Conservation (phyloP, 37 sponge, comb jelly and placozoan species). For the Spongilla lacustris region DNA sequence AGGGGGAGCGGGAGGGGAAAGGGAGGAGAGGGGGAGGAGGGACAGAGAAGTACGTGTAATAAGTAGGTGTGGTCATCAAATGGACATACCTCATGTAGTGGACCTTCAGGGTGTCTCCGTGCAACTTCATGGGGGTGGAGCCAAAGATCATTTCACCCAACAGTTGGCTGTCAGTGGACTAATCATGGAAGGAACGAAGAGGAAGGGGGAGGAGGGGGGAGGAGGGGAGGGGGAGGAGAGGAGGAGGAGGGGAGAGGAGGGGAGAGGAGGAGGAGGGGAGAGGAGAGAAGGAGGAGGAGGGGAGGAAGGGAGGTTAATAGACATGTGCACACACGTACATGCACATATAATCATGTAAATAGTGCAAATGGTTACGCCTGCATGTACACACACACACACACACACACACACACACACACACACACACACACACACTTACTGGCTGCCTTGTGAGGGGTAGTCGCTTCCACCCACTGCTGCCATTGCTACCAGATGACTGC, state of each 20-base stretch:
- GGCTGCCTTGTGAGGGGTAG: slow-evolving; percentile 3
- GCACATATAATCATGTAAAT: too few relatives aligned
- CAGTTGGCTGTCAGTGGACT: slow-evolving; percentile 55
- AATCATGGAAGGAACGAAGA: neutral
- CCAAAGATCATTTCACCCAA: slow-evolving; percentile 87
- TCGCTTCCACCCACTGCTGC: neutral
- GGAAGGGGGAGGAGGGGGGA: neutral
- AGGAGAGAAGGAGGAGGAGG: neutral
- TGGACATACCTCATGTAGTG: slow-evolving; percentile 65
- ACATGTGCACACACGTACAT: neutral
- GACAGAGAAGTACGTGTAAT: too few relatives aligned
- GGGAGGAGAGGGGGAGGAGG: neutral
- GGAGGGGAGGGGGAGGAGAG: neutral
- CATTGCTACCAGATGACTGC: neutral
- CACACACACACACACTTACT: slow-evolving; percentile 13
- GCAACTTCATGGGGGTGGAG: slow-evolving; percentile 68
- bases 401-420: neutral
- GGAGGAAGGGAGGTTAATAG: neutral
- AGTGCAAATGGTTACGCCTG: too few relatives aligned
- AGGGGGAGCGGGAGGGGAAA: neutral
- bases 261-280: neutral
- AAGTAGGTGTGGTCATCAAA: neutral
- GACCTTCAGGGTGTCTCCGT: slow-evolving; percentile 63
- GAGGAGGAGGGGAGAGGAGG: neutral
- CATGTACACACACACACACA: neutral